phyloP scores from a whole-genome alignment of 2,888 invertebrate genomes.

The Noctua comes region DNA sequence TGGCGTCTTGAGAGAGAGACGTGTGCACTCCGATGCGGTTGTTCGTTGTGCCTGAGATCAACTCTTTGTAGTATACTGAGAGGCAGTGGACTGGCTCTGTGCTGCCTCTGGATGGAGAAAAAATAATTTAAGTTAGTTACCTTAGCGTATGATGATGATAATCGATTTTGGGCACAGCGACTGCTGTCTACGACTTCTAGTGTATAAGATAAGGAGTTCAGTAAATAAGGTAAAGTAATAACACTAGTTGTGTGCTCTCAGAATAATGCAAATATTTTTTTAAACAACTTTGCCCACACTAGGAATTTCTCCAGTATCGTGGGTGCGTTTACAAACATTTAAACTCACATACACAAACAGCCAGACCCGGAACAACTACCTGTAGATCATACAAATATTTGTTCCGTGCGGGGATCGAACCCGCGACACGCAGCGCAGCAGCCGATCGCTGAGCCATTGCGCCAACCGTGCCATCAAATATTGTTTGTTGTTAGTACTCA shows the following conservation, averaged over 20 bases:
- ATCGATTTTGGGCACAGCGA: not conserved
- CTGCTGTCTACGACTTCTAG: too few species aligned
- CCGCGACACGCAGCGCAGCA: too few species aligned
- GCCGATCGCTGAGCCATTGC: too few species aligned
- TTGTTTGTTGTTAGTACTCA: too few species aligned
- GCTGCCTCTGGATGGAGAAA: slow-evolving; percentile 92
- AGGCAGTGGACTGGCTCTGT: slow-evolving; percentile 98
- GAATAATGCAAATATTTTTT: not conserved
- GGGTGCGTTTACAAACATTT: too few species aligned
- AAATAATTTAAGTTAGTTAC: not conserved
- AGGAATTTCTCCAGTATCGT: too few species aligned
- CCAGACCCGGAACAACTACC: too few species aligned
- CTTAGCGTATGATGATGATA: not conserved
- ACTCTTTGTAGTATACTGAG: slow-evolving; percentile 94
- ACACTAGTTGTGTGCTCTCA: not conserved
- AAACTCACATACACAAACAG: too few species aligned
- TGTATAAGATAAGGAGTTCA: not conserved
- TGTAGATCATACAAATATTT: too few species aligned
- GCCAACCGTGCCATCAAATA: too few species aligned
- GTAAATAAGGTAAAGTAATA: not conserved
- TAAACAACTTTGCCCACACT: too few species aligned
- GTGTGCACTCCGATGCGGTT: slow-evolving; percentile 97
- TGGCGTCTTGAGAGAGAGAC: slow-evolving; percentile 92
- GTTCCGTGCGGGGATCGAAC: too few species aligned
- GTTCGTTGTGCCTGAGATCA: slow-evolving; percentile 97